Evolutionary conservation across 2,113 vertebrate genomes (phyloP).

Genomic region (Centropus bengalensis): DNA sequence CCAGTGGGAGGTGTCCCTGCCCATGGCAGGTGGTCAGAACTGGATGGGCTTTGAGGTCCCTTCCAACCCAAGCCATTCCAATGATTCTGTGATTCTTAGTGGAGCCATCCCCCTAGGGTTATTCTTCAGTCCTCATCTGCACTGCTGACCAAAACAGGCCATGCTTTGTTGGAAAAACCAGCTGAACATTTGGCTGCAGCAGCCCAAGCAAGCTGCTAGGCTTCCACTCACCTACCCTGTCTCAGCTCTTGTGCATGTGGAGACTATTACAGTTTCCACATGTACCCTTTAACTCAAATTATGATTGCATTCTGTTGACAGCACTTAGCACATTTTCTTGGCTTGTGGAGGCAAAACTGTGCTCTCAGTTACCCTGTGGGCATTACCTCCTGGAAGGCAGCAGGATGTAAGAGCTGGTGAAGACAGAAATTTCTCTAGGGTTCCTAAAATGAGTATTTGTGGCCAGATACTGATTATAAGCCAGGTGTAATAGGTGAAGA

Average conservation of each 20-base stretch:
- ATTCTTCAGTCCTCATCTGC: not conserved
- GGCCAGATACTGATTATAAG: conserved; percentile 21
- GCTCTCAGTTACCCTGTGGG: conserved; percentile 5
- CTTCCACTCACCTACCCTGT: not conserved
- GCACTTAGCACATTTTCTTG: conserved; percentile 46
- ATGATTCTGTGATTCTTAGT: too few species aligned
- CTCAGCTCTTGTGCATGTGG: not conserved
- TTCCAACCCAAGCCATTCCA: too few species aligned
- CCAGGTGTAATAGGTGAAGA: not conserved
- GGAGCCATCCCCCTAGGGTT: rapidly evolving
- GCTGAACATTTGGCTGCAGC: not conserved
- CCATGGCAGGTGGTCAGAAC: too few species aligned
- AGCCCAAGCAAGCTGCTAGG: not conserved
- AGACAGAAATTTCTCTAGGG: conserved; percentile 34
- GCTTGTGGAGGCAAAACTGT: conserved; percentile 2
- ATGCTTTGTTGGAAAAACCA: not conserved
- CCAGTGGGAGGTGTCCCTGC: too few species aligned
- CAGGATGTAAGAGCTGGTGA: conserved; percentile 21
- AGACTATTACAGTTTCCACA: not conserved
- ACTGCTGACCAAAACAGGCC: not conserved
- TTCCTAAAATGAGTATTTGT: conserved; percentile 28
- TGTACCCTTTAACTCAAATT: not conserved
- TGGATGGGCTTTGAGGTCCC: too few species aligned
- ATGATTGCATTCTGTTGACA: conserved; percentile 51
- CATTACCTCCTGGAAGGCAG: conserved; percentile 33